Conservation (phyloP, 2,113 vertebrate genomes). For the Macquaria ambigua region DNA sequence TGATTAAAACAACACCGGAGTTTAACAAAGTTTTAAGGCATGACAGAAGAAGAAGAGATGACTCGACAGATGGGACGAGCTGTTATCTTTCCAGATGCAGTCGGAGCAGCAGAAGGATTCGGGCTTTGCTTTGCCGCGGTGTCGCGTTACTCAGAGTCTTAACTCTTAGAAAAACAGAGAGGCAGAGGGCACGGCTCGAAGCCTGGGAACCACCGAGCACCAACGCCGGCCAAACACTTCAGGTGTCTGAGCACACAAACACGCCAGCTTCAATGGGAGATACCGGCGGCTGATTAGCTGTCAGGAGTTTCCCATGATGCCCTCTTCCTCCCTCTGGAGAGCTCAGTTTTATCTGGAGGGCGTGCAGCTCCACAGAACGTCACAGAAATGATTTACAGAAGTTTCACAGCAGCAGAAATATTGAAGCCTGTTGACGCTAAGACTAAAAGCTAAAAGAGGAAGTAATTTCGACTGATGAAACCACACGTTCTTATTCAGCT, state of each 20-base stretch:
- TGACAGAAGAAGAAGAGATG: no score
- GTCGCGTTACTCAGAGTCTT: slow-evolving; percentile 61
- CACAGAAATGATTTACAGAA: background rate
- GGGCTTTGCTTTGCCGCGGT: slow-evolving; percentile 53
- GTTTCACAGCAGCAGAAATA: background rate
- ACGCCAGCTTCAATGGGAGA: slow-evolving; percentile 8
- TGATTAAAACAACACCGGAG: no score
- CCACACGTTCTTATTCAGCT: background rate
- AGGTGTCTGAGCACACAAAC: slow-evolving; percentile 72
- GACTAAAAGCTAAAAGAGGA: background rate
- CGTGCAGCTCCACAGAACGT: background rate
- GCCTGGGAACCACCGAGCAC: slow-evolving; percentile 46
- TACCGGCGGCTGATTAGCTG: background rate
- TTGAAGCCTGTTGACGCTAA: no score
- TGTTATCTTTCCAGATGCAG: slow-evolving; percentile 54
- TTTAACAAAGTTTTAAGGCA: no score
- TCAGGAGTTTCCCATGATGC: slow-evolving; percentile 40
- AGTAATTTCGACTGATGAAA: background rate
- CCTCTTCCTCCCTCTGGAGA: background rate
- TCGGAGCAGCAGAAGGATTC: slow-evolving; percentile 26
- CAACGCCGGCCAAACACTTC: slow-evolving; percentile 31
- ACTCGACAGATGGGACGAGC: slow-evolving; percentile 13
- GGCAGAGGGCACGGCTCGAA: background rate
- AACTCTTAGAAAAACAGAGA: slow-evolving; percentile 59
- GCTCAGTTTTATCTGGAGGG: background rate